Base-by-base conservation (phyloP, 2,797 vertebrate species). In the Enteromius viviparus region DNA sequence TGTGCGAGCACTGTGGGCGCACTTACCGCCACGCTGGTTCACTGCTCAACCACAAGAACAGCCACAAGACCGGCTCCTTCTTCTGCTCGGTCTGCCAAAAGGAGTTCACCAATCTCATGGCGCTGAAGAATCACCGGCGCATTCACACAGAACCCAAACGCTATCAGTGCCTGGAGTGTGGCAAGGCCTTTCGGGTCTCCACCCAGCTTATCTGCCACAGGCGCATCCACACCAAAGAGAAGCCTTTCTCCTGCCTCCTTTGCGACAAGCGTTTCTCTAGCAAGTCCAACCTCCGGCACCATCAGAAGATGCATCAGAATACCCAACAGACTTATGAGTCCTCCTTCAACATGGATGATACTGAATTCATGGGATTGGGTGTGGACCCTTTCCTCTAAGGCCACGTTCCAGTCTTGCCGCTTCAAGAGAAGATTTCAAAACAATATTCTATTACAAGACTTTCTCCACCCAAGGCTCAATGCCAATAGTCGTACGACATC, bases 41-140 rank as follows among this genome's bases (percentile, higher is more conserved):
- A 55, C 94, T 98, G 74, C 96, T 97, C 83, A 97, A 97, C 90
- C 97, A 98, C 91, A 97, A 97, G 80, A 97, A 97, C 93, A 97
- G 95, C 88, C 97, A 98, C 92, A 96, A 97, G 91, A 97, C 93
- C 0, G 97, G 97, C 80, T 93, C 95, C 42, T 98, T 96, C 84
- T 94, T 94, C 81, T 98, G 97, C 91, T 87, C 93, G 0, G 88
- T 94, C 55, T 96, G 95, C 89, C 94, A 94, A 84, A 96, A 96
- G 70, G 93, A 95, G 91, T 96, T 95, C 90, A 92, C 91, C 85
- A 96, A 96, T 91, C 92, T 96, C 77, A 96, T 97, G 90, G 96
- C 96, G 3, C 96, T 98, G 32, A 96, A 96, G 90, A 97, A 97
- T 92, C 96, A 97, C 90, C 89, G 94, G 9, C 96, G 96, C 45